Base-by-base conservation (phyloP, 1,140 invertebrate species). In the Drosophila pruinosa region DNA sequence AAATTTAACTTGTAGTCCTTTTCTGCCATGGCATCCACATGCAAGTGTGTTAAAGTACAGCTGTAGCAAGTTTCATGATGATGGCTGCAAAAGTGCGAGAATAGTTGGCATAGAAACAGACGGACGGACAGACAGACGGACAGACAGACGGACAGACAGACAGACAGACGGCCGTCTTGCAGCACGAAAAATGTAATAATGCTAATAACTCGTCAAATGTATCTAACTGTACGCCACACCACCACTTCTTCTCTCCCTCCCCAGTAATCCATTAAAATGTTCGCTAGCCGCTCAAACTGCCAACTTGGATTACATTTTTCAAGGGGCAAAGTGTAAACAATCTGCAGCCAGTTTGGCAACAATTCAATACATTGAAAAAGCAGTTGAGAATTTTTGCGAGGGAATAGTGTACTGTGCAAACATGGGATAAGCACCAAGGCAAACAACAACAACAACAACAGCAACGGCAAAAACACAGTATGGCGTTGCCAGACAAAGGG, bases 401-500 rank as follows among this genome's bases (percentile, higher is more conserved):
- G 17, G 36, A 14, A 54, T 54, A 21, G 36, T 47, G 34, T 28
- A 48, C 58, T 69, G 24, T 24, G 34, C 48, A 63, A 69, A 69
- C 38, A 69, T 69, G 63, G 38, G 65, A 45, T 45, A 69, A 63
- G 65, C 58, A 19, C 48, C 47, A 34, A 2, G 17, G n/a, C 48
- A 53, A 69, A 62, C 57, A 62, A 17, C 39, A 64, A 64, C 50
- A 56, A 10, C 5, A 15, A 19, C 7, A 57, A 12, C 26, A 50
- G 21, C 3, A 54, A 15, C 12, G 10, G n/a, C n/a, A 19, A 17
- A 12, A 48, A 58, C 6, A 15, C 6, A 34, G 6, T 15, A 4
- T 3, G 15, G 24, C 28, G 41, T 22, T 24, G 47, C 59, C 48
- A 64, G 52, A 57, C 62, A 38, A 52, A 28, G 48, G 7, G 39